Base-by-base conservation (phyloP, 2,888 invertebrate genomes). In the Orthosia cruda region DNA sequence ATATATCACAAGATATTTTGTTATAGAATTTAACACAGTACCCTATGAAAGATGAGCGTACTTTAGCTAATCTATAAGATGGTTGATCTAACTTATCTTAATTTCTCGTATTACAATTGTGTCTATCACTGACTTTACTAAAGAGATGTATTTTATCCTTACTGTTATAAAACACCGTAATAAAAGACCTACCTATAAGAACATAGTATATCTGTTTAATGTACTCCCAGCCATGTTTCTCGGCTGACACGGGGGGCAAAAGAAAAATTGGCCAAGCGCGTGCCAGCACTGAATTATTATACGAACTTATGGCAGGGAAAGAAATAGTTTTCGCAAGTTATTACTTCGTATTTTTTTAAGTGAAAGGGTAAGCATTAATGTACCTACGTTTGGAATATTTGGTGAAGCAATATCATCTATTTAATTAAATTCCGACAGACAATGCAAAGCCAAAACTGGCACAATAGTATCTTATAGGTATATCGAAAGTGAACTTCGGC, bases 221-320 rank as follows among this genome's bases (percentile, higher is more conserved):
- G 68, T 65, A 79, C 62, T 83, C 32, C 2, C 23, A 5, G 67
- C 62, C 57, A 79, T 84, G 80, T 80, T 72, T 84, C 68, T 79
- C 18, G 4, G 20, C 67, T 84, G 80, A 81, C 84, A 66, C 54
- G 61, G 61, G 75, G 75, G 49, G 32, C 18, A 16, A 72, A 75
- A 62, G 80, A 76, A 72, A 76, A 76, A 76, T 80, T 72, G 75
- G 49, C 61, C 45, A 45, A 80, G 12, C 73, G 75, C 75, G 75
- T 80, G 75, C 73, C 80, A 72, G 75, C 73, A 63, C 45, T 73
- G 80, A 71, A 73, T 84, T 81, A 84, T 84, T 81, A 84, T 69
- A 63, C 32, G 23, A 80, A 79, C 66, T 79, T 80, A 81, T 62
- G 68, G 45, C 26, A 16, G 5, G 52, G 45, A 16, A 63, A 59